Conservation (phyloP, 92 coral and sea anemone species). For the Heliopora coerulea region DNA sequence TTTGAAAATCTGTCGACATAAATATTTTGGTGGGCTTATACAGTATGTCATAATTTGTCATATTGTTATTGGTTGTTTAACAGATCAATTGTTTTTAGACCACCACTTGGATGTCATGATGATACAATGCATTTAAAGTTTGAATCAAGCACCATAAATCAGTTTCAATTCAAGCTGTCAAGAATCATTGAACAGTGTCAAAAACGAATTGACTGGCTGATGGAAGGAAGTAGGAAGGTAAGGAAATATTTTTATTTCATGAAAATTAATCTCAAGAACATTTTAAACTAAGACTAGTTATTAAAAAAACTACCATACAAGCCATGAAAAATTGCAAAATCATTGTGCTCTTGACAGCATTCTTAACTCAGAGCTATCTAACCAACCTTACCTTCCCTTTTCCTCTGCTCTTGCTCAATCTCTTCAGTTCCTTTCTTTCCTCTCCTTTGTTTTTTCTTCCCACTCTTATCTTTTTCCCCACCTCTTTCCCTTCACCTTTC, state of each 20-base stretch:
- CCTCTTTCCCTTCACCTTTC: neutral
- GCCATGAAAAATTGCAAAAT: too few species aligned
- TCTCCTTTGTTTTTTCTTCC: neutral
- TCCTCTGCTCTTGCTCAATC: neutral
- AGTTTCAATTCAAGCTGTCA: slow-evolving; percentile 29
- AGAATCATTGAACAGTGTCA: slow-evolving; percentile 80
- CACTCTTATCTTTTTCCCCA: neutral
- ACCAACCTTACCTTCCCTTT: neutral
- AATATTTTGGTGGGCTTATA: too few species aligned
- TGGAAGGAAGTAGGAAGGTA: slow-evolving; percentile 88
- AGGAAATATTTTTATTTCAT: too few species aligned
- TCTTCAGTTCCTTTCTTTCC: neutral
- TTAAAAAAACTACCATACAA: neutral
- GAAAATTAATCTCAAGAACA: too few species aligned
- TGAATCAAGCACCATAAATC: slow-evolving; percentile 14
- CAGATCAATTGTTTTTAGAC: neutral
- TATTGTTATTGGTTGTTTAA: too few species aligned
- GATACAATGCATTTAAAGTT: slow-evolving; percentile 29
- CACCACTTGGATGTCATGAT: slow-evolving; percentile 22
- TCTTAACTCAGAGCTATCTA: too few species aligned
- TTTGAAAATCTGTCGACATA: too few species aligned
- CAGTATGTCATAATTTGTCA: too few species aligned
- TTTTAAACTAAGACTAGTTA: too few species aligned
- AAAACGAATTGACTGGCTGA: slow-evolving; percentile 90
- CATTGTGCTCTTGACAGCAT: too few species aligned